Evolutionary conservation across 64 coral and sea anemone genomes (phyloP), one percentile per base, ranked within the genome.

Genomic region (Acropora tenuis): DNA sequence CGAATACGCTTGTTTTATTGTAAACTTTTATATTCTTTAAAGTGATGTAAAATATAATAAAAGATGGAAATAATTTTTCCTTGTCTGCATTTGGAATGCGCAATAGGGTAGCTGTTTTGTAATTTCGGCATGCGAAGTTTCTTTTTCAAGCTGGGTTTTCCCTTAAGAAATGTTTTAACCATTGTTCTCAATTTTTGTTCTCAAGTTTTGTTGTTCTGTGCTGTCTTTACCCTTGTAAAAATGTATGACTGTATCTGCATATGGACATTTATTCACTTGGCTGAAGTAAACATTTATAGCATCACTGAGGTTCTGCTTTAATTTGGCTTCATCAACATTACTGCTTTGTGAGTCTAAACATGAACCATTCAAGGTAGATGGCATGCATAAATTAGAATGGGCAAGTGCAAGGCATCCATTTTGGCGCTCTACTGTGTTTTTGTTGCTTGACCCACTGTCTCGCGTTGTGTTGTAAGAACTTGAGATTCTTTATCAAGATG

Each of bases 311-410:
- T 95, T 95, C 41, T 88, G 7, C 10, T 67, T 75, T n/a, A 95
- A 47, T 53, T 88, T 91, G 3, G 43, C 40, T 2, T 82, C 82
- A 95, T 95, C 59, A 3, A 95, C 41, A 5, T 80, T 88, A 40
- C 88, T 89, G 80, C 0, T 82, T 47, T 73, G 3, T 6, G 87
- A 78, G 69, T 88, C 82, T 6, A 95, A 45, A 65, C 83, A 91
- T 1, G 88, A 95, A 79, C 89, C 94, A 91, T 83, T 95, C 5
- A 95, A 41, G 6, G 94, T 88, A 2, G 83, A 95, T 8, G 89
- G 94, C 5, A 91, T 91, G 63, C 90, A 94, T 5, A 90, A 71
- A 73, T 86, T 86, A 13, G 4, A 42, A 69, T 86, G 93, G 20
- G 1, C 92, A 3, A 82, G 67, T 3, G 78, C 80, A 2, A 90